Conservation (phyloP, 2,888 invertebrate species). For the Cryptocephalus moraei region DNA sequence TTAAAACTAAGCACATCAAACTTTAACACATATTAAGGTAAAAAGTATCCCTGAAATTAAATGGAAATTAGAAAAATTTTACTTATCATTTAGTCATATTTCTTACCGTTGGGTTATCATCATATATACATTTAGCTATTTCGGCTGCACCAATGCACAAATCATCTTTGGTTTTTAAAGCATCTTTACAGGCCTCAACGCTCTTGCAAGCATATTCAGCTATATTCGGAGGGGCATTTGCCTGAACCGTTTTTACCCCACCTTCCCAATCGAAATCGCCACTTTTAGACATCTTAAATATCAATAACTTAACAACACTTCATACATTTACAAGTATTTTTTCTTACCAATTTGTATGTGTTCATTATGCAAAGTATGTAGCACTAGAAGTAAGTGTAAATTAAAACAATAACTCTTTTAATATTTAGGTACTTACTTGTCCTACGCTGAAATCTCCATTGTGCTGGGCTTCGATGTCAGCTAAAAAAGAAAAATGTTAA, state of each 20-base stretch:
- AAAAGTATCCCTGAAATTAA: too few species aligned
- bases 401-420: neutral
- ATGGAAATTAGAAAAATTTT: too few species aligned
- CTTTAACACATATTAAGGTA: too few species aligned
- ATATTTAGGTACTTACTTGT: slow-evolving; percentile 9
- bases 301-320: neutral
- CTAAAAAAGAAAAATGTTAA: slow-evolving; percentile 8
- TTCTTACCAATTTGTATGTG: slow-evolving; percentile 43
- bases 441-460: slow-evolving; percentile 16
- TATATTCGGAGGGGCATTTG: slow-evolving; percentile 40
- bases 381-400: slow-evolving; percentile 32
- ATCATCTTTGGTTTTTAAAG: slow-evolving; percentile 34
- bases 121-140: slow-evolving; percentile 43
- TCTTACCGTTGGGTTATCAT: slow-evolving; percentile 37
- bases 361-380: slow-evolving; percentile 43
- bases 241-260: slow-evolving; percentile 34
- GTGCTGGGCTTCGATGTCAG: slow-evolving; percentile 18
- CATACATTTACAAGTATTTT: neutral
- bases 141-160: slow-evolving; percentile 43
- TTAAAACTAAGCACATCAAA: too few species aligned
- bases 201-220: slow-evolving; percentile 20
- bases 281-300: slow-evolving; percentile 18
- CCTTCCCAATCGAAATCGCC: slow-evolving; percentile 39
- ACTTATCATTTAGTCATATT: neutral
- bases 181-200: slow-evolving; percentile 42